A percentile compares a stretch with the other conserved stretches of the same genome.
Evolutionary conservation across 2,797 vertebrate genomes (phyloP).

Genomic region (Delichon dasypus): DNA sequence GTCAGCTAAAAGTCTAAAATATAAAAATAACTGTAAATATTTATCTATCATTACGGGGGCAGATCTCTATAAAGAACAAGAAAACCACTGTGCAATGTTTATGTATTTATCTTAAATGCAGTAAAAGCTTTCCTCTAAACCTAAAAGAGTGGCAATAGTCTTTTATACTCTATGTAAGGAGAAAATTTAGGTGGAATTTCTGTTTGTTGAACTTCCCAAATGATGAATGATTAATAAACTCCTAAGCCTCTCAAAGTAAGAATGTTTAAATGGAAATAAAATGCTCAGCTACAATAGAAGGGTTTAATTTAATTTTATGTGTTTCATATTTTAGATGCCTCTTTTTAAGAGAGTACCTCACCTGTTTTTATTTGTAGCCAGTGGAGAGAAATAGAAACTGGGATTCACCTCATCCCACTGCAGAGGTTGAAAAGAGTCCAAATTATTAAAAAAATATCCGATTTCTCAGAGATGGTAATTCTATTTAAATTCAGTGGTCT

Average conservation of each 20-base stretch:
- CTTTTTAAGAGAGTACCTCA: not conserved
- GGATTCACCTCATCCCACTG: not conserved
- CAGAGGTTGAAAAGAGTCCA: not conserved
- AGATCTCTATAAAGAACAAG: not conserved
- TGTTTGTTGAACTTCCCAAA: not conserved
- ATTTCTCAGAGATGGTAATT: not conserved
- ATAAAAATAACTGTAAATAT: constrained; percentile 10
- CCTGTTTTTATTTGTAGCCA: not conserved
- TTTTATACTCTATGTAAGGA: not conserved
- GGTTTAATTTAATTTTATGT: not conserved
- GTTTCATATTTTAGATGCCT: not conserved
- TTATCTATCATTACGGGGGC: not conserved
- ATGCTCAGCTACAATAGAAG: not conserved
- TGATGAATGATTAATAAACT: not conserved
- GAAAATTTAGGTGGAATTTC: not conserved
- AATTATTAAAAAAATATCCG: not conserved
- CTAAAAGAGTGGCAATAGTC: not conserved
- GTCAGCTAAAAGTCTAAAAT: not conserved
- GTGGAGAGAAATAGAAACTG: not conserved
- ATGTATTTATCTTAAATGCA: not conserved
- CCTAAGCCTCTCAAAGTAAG: not conserved
- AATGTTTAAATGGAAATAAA: not conserved
- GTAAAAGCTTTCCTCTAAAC: not conserved
- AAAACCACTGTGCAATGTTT: not conserved
- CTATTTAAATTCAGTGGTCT: not conserved